Evolutionary conservation across 2,797 vertebrate species (phyloP).

Genomic region (Pangasius krempfi): DNA sequence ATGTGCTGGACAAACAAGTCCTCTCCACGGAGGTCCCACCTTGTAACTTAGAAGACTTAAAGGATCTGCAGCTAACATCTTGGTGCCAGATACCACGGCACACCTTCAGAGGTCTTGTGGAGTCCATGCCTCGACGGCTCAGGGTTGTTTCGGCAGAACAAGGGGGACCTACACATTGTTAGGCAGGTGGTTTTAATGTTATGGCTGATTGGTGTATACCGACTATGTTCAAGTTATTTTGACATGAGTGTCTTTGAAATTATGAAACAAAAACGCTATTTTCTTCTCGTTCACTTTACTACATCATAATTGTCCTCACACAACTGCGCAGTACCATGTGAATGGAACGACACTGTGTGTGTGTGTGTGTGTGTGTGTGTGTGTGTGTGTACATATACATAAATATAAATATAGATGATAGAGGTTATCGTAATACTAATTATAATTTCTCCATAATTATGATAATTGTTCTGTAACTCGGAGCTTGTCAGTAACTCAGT

Average conservation of each 20-base stretch:
- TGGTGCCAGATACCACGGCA: no score
- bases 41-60: no score
- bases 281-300: neutral
- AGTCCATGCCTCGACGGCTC: no score
- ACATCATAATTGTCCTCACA: neutral
- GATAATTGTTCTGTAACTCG: neutral
- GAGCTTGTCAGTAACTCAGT: slow-evolving; percentile 12
- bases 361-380: neutral
- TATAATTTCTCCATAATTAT: neutral
- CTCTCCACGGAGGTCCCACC: no score
- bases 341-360: neutral
- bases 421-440: neutral
- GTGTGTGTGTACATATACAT: no score
- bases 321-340: neutral
- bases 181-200: no score
- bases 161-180: no score
- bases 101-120: no score
- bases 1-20: no score
- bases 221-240: neutral
- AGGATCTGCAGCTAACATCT: no score
- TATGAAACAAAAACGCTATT: neutral
- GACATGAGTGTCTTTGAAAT: neutral
- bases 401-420: neutral
- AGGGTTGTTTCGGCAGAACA: no score
- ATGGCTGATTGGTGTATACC: no score